Evolutionary conservation across 2,797 vertebrate species (phyloP), one percentile per base, ranked within the genome.

Genomic region (Megalops cyprinoides): DNA sequence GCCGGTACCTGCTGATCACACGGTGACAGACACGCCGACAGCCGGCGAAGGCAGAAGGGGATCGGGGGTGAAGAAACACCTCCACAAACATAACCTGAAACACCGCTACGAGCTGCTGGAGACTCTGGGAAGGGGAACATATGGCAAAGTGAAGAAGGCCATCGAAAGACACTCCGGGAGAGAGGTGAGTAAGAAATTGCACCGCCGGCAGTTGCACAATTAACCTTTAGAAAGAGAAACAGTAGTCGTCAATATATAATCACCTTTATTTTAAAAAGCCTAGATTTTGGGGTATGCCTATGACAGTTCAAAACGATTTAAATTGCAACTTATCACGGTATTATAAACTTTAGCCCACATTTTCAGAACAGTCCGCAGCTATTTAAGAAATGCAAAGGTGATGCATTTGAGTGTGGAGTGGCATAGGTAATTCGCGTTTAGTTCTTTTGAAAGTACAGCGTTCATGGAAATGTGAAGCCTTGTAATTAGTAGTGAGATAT

Each of bases 51-150:
- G 92, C 83, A 92, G 91, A 87, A 94, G 95, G 84, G 93, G 92
- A 89, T 95, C 96, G 1, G 96, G 96, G 28, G 97, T 97, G 90
- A 99, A 98, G 94, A 95, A 98, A 82, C 98, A 99, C 90, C 97
- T 98, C 86, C 98, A 99, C 93, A 99, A 99, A 86, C 98, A 99
- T 90, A 99, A 99, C 93, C 95, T 99, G 90, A 99, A 99, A 87
- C 98, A 99, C 89, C 97, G 97, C 89, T 99, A 99, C 82, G 97
- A 99, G 93, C 94, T 99, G 90, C 96, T 96, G 92, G 97, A 98
- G 94, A 99, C 98, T 48, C 94, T 99, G 91, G 97, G 97, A 76
- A 96, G 96, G 90, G 98, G 98, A 87, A 98, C 97, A 79, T 99
- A 99, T 18, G 98, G 97, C 90, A 99, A 99, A 93, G 98, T 99